These are phyloP conservation scores for Phylloscopus trochiloides DNA, from an alignment of 2,113 vertebrate genomes.

Conservation along the genomic window DNA sequence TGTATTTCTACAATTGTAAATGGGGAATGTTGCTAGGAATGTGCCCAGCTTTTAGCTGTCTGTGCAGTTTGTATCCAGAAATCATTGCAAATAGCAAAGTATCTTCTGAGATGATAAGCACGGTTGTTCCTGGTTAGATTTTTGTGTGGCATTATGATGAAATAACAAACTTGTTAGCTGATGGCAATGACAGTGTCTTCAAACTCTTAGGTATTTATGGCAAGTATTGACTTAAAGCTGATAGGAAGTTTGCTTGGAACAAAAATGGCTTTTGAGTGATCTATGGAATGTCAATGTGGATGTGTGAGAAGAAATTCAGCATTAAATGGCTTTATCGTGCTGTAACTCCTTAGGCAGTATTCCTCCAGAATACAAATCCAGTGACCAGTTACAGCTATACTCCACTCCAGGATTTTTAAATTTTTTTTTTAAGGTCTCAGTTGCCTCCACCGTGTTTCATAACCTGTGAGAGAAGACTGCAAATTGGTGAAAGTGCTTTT, in stretches of 20 bases:
- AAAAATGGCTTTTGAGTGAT: not conserved
- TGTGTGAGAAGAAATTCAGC: not conserved
- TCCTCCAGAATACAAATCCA: not conserved
- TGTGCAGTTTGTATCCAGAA: not conserved
- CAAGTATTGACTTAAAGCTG: not conserved
- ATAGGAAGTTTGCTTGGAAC: not conserved
- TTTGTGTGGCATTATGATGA: not conserved
- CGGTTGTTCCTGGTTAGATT: not conserved
- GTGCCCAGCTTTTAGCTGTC: not conserved
- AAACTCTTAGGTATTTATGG: not conserved
- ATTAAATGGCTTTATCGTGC: not conserved
- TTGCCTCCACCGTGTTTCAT: not conserved
- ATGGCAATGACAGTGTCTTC: not conserved
- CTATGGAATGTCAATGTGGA: not conserved
- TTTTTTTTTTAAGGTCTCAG: not conserved
- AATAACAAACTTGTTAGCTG: not conserved
- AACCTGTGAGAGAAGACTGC: not conserved
- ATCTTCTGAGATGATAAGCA: not conserved
- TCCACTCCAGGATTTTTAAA: not conserved
- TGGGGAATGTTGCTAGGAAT: not conserved
- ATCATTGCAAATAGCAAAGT: not conserved
- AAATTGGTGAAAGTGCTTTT: not conserved
- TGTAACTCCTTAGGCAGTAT: rapidly evolving
- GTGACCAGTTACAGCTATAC: not conserved
- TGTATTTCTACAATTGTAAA: not conserved